Base-by-base conservation (phyloP, 2,888 invertebrate species). In the Atherix ibis region DNA sequence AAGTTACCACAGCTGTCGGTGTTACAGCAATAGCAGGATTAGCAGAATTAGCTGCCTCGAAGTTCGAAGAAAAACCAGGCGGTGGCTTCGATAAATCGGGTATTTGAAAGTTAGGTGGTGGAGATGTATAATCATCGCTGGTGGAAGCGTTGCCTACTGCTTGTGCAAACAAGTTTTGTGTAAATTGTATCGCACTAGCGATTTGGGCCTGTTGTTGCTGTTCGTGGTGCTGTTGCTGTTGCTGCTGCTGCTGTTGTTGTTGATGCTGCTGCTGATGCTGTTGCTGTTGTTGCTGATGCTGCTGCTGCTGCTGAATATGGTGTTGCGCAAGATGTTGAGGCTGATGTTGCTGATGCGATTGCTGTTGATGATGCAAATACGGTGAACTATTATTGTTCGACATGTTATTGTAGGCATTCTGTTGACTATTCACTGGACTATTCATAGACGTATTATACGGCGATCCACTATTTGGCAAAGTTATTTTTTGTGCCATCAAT, bases 21-120 rank as follows among this genome's bases (percentile, higher is more conserved):
- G 8, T 18, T 26, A 6, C 17, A 9, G 5, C 12, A 3, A 18
- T 10, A 4, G 8, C 17, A 13, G 19, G 4, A n/a, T 12, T 14
- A 12, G 12, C 19, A 15, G 12, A 18, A 4, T 27, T 15, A 12
- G 24, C 25, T 9, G 37, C 10, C 6, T n/a, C 26, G 6, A 24
- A 16, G 9, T 30, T 9, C 15, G 53, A 40, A 38, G 56, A 67
- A 52, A 82, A 87, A 18, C 84, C 84, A 4, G 88, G 87, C 1
- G 88, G 88, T 1, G 88, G 88, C 53, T 82, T 80, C 15, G 81
- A 81, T 43, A 88, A 71, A 62, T 88, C 87, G 25, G 87, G 87
- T 54, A 73, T 76, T 41, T 65, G 65, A 59, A 65, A 60, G 61
- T 66, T 46, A 2, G 73, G 68, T 2, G 73, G 72, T n/a, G 39